These are phyloP conservation scores for Hetaerina titia DNA, from an alignment of 2,888 invertebrate species.

Conservation along the genomic window DNA sequence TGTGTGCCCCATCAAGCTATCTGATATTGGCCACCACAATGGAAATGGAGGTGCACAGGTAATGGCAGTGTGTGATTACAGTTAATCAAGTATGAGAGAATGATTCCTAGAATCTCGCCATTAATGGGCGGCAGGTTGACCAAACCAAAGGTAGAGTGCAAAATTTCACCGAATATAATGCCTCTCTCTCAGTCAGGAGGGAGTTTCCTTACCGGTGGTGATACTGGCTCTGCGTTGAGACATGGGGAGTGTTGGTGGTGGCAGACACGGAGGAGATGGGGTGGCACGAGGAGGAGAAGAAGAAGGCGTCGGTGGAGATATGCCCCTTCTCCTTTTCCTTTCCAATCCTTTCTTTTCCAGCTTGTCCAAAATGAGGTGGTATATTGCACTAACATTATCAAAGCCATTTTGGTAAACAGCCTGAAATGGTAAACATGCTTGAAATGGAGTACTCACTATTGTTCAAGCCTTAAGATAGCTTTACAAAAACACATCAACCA, in stretches of 20 bases:
- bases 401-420: conserved; percentile 91
- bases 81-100: no score
- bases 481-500: no score
- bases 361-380: conserved; percentile 92
- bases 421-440: conserved; percentile 76
- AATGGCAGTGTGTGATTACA: no score
- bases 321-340: conserved; percentile 63
- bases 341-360: conserved; percentile 78
- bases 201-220: conserved; percentile 77
- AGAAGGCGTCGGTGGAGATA: conserved; percentile 47
- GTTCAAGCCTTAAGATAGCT: no score
- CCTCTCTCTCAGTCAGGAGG: background rate
- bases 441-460: no score
- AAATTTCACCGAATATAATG: no score
- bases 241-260: conserved; percentile 27
- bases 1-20: no score
- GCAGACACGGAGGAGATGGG: conserved; percentile 68
- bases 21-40: no score
- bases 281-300: conserved; percentile 57
- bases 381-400: conserved; percentile 96
- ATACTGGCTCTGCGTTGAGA: conserved; percentile 82
- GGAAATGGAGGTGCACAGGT: no score
- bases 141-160: background rate
- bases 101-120: background rate
- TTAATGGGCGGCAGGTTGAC: background rate